phyloP scores from a whole-genome alignment of 1,140 invertebrate genomes.

The Bombus soroeensis region DNA sequence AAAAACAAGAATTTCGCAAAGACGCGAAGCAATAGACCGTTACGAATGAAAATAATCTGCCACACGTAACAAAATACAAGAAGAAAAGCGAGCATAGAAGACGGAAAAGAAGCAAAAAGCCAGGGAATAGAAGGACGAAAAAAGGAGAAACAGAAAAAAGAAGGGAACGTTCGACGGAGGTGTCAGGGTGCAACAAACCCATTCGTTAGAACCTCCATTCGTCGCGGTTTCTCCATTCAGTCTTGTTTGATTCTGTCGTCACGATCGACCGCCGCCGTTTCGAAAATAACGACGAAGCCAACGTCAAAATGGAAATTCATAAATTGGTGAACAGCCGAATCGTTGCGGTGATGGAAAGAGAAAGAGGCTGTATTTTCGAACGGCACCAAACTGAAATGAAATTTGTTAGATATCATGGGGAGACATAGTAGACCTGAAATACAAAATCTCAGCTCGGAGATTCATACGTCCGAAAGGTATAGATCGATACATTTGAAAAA shows the following conservation, averaged over 20 bases:
- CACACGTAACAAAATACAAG: too few relatives aligned
- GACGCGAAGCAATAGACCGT: background rate
- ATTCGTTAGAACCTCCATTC: conserved; percentile 19
- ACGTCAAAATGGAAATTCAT: conserved; percentile 56
- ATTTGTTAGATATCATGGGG: too few relatives aligned
- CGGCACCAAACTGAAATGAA: too few relatives aligned
- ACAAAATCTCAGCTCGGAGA: too few relatives aligned
- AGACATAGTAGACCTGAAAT: too few relatives aligned
- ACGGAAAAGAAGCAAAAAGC: background rate
- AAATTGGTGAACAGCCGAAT: conserved; percentile 27
- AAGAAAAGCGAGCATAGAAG: background rate
- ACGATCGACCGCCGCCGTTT: conserved; percentile 28
- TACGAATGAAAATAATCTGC: background rate
- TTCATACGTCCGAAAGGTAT: too few relatives aligned
- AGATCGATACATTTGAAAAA: too few relatives aligned
- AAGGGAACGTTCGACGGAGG: background rate
- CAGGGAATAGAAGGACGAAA: background rate
- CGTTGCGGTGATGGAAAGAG: background rate
- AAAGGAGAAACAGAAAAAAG: background rate
- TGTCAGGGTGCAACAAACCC: conserved; percentile 28
- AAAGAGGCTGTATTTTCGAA: too few relatives aligned
- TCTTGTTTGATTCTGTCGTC: background rate
- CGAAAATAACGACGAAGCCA: conserved; percentile 8
- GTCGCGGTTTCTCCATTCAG: background rate
- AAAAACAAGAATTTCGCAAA: background rate